Conservation (phyloP, 2,113 vertebrate genomes). For the Lepidothrix coronata region DNA sequence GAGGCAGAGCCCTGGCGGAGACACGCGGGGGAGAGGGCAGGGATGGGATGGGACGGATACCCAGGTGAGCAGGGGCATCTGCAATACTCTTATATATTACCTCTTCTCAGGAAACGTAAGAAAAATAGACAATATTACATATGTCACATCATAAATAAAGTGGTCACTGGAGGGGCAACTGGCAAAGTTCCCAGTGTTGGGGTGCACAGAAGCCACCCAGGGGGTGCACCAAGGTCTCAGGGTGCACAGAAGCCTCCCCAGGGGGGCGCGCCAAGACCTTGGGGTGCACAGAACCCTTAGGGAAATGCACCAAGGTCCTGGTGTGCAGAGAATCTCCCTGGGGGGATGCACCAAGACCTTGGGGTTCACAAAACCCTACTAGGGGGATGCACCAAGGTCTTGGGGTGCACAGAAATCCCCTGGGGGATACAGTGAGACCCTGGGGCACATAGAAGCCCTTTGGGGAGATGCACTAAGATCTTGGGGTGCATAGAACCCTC, state of each 20-base stretch:
- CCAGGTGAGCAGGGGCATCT: not conserved
- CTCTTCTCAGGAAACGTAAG: constrained; percentile 65
- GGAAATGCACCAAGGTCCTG: not conserved
- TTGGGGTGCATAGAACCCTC: not conserved
- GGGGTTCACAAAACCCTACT: fast-evolving
- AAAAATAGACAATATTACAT: constrained; percentile 68
- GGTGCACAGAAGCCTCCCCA: not conserved
- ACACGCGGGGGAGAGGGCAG: not conserved
- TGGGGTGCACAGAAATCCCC: not conserved
- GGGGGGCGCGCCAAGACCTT: not conserved
- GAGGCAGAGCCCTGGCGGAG: constrained; percentile 9
- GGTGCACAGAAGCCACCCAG: not conserved
- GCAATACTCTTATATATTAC: constrained; percentile 65
- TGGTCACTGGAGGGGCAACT: not conserved
- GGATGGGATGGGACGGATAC: not conserved
- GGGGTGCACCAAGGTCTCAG: not conserved
- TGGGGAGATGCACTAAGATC: fast-evolving
- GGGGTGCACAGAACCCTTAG: not conserved
- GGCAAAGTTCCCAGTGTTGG: not conserved
- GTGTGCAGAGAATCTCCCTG: not conserved
- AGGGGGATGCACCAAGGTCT: fast-evolving
- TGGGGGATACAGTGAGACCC: fast-evolving
- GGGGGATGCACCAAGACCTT: not conserved
- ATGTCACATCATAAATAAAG: constrained; percentile 69
- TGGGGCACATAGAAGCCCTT: not conserved